phyloP scores from a whole-genome alignment of 1,140 invertebrate genomes.

The Papilio xuthus region DNA sequence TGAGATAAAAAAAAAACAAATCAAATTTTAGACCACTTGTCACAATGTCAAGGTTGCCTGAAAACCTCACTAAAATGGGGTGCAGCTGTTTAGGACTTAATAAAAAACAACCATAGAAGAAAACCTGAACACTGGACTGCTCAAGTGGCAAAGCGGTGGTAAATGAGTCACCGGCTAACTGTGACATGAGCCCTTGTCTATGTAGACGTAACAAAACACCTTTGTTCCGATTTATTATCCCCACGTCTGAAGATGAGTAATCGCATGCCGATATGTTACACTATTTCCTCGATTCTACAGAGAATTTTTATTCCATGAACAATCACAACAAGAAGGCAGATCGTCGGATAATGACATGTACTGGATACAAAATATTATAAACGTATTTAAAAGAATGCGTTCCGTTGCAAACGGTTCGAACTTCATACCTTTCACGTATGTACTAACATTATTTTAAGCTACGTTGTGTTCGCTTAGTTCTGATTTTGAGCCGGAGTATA shows the following conservation, averaged over 20 bases:
- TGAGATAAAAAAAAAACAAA: not conserved
- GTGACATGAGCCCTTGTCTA: not conserved
- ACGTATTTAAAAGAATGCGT: not conserved
- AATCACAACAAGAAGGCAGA: not conserved
- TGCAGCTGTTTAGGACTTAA: not conserved
- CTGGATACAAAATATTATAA: not conserved
- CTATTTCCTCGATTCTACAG: not conserved
- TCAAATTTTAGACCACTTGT: not conserved
- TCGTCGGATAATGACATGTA: not conserved
- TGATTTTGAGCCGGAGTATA: no score
- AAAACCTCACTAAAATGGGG: not conserved
- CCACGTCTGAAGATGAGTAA: slow-evolving; percentile 1
- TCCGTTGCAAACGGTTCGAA: not conserved
- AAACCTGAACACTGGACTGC: not conserved
- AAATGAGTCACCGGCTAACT: not conserved
- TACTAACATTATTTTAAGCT: no score
- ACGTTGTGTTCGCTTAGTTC: no score
- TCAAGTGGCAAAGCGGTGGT: not conserved
- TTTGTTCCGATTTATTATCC: slow-evolving; percentile 1
- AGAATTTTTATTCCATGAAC: slow-evolving; percentile 4
- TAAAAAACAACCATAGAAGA: not conserved
- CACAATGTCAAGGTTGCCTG: not conserved
- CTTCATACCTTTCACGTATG: no score
- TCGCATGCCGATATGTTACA: not conserved
- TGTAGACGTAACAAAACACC: slow-evolving; percentile 21